Base-by-base conservation (phyloP, 2,113 vertebrate genomes). In the Prionailurus viverrinus region DNA sequence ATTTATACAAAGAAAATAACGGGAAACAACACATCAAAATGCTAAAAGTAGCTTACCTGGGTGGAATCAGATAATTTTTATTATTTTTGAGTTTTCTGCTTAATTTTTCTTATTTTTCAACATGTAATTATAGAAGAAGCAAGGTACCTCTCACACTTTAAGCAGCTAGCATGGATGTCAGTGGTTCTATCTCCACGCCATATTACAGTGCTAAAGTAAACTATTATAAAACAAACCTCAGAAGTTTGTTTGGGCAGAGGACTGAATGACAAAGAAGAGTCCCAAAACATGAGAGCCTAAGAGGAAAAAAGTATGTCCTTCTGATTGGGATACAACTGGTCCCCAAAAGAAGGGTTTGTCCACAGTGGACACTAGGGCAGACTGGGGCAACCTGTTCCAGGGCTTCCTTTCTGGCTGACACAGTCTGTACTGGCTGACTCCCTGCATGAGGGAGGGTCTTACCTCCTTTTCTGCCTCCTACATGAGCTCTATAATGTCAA, bases 381-480 rank as follows among this genome's bases (percentile, higher is more conserved):
- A 76, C 23, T 14, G 3, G 6, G 6, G 73, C 25, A 63, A 27
- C 21, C 65, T 74, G 36, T 55, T 39, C 68, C 68, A 39, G 41
- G 6, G 16, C 12, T 88, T 73, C 66, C 31, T 33, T 23, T 55
- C 29, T 23, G 48, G 53, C 63, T 15, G 8, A 45, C 23, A 55
- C 10, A 80, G 7, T 58, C 41, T 84, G 27, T 2, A 3, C 12
- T 14, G 55, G 61, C 33, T 51, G 71, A n/a, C 33, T 87, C 79
- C 51, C 45, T 66, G 9, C 7, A 39, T 3, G 31, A 81, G 25
- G 23, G 25, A 36, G 13, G 53, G 4, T 19, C 93, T 89, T 97
- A 99, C 99, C 99, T 99, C 99, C 73, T 96, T 97, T 98, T 99
- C 99, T 9, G 99, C 98, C 93, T 99, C 99, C 69, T 99, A 99